These are phyloP conservation scores for Lutraria rhynchaena DNA, from an alignment of 1,140 invertebrate species.

Conservation along the genomic window DNA sequence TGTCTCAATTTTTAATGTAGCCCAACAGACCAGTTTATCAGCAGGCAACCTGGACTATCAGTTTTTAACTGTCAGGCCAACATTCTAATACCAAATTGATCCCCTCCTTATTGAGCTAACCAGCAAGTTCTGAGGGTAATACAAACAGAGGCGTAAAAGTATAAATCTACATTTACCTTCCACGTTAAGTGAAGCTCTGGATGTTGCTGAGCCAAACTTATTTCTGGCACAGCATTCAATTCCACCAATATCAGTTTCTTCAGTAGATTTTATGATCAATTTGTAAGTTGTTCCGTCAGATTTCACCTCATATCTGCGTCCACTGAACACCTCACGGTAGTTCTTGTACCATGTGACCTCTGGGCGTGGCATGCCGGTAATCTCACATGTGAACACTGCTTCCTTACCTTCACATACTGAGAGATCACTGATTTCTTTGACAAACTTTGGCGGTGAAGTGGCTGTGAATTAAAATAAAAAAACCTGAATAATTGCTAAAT, in stretches of 20 bases:
- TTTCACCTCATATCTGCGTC: conserved; percentile 94
- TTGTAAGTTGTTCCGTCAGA: conserved; percentile 92
- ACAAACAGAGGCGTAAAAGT: too few species aligned
- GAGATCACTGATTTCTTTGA: conserved; percentile 70
- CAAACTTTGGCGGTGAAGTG: conserved; percentile 73
- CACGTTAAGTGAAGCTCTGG: conserved; percentile 95
- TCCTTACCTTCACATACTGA: conserved; percentile 73
- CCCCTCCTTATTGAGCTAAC: too few species aligned
- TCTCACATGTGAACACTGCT: conserved; percentile 77
- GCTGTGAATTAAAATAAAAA: conserved; percentile 63
- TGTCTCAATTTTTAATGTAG: too few species aligned
- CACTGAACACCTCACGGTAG: conserved; percentile 94
- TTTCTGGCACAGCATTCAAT: conserved; percentile 98
- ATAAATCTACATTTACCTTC: conserved; percentile 88
- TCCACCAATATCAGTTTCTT: conserved; percentile 98
- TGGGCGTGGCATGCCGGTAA: conserved; percentile 77
- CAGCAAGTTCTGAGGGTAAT: too few species aligned
- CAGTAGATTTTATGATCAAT: conserved; percentile 94
- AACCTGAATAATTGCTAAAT: not conserved
- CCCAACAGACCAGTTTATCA: too few species aligned
- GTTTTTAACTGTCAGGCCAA: too few species aligned
- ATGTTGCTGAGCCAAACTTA: conserved; percentile 95
- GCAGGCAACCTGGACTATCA: too few species aligned
- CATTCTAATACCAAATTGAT: too few species aligned
- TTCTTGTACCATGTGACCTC: conserved; percentile 86